phyloP scores from a whole-genome alignment of 2,113 vertebrate species.

The Micronycteris hirsuta region DNA sequence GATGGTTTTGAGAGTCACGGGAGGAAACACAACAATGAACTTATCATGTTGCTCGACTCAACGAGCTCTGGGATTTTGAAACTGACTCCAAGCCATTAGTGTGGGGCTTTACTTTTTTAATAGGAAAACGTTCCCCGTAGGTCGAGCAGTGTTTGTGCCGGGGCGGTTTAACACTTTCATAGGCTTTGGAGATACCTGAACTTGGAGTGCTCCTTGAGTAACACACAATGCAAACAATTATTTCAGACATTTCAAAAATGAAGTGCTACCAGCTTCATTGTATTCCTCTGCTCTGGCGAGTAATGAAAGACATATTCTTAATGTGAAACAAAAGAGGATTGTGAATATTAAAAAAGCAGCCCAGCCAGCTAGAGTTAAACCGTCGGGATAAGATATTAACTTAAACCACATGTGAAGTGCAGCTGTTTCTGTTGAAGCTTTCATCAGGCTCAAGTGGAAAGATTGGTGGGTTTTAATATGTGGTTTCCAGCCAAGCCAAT shows the following conservation, averaged over 20 bases:
- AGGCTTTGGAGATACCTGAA: conserved; percentile 49
- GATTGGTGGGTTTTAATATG: conserved; percentile 89
- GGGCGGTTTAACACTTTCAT: conserved; percentile 70
- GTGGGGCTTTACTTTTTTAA: conserved; percentile 54
- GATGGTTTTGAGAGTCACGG: neutral
- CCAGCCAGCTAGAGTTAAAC: conserved; percentile 81
- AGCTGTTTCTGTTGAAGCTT: conserved; percentile 85
- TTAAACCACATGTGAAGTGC: conserved; percentile 84
- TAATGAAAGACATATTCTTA: conserved; percentile 71
- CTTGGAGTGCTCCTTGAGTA: conserved; percentile 46
- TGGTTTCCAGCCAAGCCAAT: conserved; percentile 83
- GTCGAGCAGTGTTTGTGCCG: neutral
- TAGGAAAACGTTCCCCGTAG: conserved; percentile 31
- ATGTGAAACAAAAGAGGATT: conserved; percentile 77
- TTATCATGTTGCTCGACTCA: conserved; percentile 51
- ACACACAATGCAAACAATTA: conserved; percentile 68
- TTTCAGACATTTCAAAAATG: conserved; percentile 77
- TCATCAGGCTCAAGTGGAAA: conserved; percentile 84
- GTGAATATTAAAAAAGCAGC: conserved; percentile 77
- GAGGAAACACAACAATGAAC: conserved; percentile 21
- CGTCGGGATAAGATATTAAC: conserved; percentile 80
- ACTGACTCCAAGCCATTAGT: conserved; percentile 32
- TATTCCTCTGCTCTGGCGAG: conserved; percentile 64
- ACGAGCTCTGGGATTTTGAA: conserved; percentile 28
- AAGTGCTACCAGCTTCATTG: conserved; percentile 77